phyloP scores from a whole-genome alignment of 2,888 invertebrate genomes.

The Diplazon laetatorius region DNA sequence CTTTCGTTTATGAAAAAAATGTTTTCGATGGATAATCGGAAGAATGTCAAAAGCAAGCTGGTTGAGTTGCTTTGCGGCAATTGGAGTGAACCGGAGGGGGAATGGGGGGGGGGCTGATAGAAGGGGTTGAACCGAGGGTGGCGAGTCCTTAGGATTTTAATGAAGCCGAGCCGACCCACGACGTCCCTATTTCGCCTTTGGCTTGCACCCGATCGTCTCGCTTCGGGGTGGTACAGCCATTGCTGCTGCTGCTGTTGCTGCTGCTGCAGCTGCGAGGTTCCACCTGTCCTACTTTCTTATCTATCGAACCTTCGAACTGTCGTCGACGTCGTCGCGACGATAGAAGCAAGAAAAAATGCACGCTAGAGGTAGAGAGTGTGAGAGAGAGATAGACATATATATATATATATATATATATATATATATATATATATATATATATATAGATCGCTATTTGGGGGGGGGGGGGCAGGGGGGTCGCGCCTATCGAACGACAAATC shows the following conservation, averaged over 20 bases:
- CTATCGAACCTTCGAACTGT: conserved; percentile 63
- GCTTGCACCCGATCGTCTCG: conserved; percentile 40
- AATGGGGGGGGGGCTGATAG: background rate
- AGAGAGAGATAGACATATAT: background rate
- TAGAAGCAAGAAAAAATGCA: conserved; percentile 30
- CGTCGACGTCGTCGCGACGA: conserved; percentile 15
- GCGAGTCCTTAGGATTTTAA: conserved; percentile 63
- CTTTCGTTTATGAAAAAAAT: background rate
- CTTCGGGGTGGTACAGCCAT: background rate
- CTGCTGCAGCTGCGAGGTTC: conserved; percentile 46
- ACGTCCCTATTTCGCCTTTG: conserved; percentile 45
- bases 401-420: no score
- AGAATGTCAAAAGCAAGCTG: conserved; percentile 9
- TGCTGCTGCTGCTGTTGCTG: conserved; percentile 18
- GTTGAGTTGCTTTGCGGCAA: conserved; percentile 47
- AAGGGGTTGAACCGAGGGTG: no score
- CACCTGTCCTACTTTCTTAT: conserved; percentile 67
- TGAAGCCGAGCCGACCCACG: conserved; percentile 54
- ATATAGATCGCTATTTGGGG: no score
- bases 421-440: no score
- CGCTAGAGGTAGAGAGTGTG: background rate
- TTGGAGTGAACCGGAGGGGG: conserved; percentile 46
- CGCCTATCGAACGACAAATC: conserved; percentile 43
- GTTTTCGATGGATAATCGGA: conserved; percentile 10
- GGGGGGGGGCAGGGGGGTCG: background rate